Evolutionary conservation across 1,140 invertebrate species (phyloP).

Genomic region (Lepidotrigona ventralis): DNA sequence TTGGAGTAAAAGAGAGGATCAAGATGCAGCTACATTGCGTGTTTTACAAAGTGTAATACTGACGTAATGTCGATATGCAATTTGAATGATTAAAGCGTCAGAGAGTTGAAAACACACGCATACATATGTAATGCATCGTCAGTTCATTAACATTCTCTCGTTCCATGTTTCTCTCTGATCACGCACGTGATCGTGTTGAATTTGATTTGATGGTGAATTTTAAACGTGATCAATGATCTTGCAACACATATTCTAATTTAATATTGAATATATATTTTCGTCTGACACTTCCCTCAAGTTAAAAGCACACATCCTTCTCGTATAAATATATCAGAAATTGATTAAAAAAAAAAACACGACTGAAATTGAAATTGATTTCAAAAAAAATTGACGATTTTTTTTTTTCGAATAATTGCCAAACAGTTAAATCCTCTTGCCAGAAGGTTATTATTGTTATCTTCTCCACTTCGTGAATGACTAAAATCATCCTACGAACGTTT

Average conservation of each 20-base stretch:
- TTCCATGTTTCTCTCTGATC: conserved; percentile 5
- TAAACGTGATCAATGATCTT: not conserved
- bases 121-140: not conserved
- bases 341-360: no score
- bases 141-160: conserved; percentile 8
- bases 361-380: no score
- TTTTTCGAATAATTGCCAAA: no score
- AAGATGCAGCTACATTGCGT: not conserved
- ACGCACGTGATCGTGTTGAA: not conserved
- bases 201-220: not conserved
- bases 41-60: not conserved
- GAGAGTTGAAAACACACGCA: not conserved
- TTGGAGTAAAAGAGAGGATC: not conserved
- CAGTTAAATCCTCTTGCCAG: no score
- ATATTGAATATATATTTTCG: not conserved
- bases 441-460: no score
- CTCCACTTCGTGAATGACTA: no score
- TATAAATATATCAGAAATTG: no score
- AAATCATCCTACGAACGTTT: no score
- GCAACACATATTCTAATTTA: not conserved
- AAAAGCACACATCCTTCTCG: no score
- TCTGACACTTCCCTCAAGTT: no score
- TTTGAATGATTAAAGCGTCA: conserved; percentile 11
- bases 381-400: no score
- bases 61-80: not conserved